Conservation (phyloP, 2,113 vertebrate genomes). For the Spheniscus mendiculus region DNA sequence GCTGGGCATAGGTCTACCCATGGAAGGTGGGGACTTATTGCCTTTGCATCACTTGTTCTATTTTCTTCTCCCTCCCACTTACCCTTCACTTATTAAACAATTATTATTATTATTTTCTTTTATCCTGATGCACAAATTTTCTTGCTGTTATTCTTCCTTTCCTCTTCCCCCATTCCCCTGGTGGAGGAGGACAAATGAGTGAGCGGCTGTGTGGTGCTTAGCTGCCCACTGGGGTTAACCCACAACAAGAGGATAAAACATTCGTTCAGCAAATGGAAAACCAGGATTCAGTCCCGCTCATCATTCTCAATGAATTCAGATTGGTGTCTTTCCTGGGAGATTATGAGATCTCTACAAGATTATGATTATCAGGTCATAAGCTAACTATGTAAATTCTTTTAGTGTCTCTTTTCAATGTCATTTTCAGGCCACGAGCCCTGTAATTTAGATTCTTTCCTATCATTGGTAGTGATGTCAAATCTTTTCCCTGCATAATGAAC, state of each 20-base stretch:
- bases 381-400: background rate
- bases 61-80: background rate
- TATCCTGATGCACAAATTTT: background rate
- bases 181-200: background rate
- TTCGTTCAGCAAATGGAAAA: background rate
- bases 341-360: background rate
- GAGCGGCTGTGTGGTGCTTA: background rate
- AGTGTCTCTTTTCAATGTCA: background rate
- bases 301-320: background rate
- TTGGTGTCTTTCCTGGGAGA: background rate
- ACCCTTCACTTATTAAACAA: background rate
- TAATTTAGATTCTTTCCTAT: background rate
- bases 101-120: background rate
- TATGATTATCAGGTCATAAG: background rate
- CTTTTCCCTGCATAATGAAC: slow-evolving; percentile 8
- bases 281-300: background rate
- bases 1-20: fast-evolving
- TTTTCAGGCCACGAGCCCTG: background rate
- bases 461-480: slow-evolving; percentile 23
- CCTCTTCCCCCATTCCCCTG: background rate
- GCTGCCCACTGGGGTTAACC: fast-evolving
- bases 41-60: background rate
- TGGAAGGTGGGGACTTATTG: background rate
- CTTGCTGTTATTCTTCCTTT: background rate
- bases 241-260: background rate